These are phyloP conservation scores for Atlantisia rogersi DNA, from an alignment of 2,113 vertebrate species.

Conservation along the genomic window DNA sequence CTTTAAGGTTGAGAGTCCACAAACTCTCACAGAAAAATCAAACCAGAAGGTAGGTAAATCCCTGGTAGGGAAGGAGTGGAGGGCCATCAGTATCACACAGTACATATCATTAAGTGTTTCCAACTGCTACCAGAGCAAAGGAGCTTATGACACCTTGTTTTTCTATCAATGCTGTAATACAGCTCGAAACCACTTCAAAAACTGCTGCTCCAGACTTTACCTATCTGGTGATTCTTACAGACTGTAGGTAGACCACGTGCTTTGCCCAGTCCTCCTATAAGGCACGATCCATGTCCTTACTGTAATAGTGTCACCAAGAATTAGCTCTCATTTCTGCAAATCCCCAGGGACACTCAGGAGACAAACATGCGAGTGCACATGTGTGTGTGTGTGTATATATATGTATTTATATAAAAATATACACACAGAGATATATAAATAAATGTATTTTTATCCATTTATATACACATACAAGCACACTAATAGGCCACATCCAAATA, in stretches of 20 bases:
- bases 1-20: not conserved
- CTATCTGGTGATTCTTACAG: not conserved
- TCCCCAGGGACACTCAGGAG: not conserved
- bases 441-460: not conserved
- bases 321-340: not conserved
- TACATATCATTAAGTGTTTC: not conserved
- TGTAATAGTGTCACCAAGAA: rapidly evolving
- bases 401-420: not conserved
- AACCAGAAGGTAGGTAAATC: not conserved
- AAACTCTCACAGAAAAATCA: not conserved
- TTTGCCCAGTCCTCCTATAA: not conserved
- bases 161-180: not conserved
- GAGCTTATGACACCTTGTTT: not conserved
- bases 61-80: not conserved
- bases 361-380: not conserved
- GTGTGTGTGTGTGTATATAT: not conserved
- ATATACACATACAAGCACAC: not conserved
- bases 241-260: not conserved
- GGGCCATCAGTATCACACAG: not conserved
- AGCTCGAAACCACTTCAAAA: not conserved
- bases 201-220: not conserved
- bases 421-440: not conserved
- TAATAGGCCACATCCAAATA: not conserved
- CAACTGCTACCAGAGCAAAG: not conserved
- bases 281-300: not conserved